Percentiles rank a stretch among this genome's conserved stretches.
Evolutionary conservation across 2,113 vertebrate genomes (phyloP).

Genomic region (Eudyptes chrysolophus): DNA sequence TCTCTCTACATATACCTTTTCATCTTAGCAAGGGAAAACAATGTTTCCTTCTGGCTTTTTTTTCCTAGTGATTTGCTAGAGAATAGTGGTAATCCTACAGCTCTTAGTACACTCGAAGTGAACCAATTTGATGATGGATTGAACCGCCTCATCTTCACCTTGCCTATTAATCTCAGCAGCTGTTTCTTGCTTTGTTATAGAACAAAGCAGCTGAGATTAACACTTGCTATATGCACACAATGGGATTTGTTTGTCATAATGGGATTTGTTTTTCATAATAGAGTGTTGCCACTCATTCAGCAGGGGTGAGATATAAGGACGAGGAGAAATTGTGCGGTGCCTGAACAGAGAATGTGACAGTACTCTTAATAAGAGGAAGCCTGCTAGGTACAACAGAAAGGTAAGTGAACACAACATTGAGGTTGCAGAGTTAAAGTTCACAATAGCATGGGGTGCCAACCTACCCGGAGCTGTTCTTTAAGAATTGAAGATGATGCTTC

Average conservation of each 20-base stretch:
- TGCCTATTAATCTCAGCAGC: not conserved
- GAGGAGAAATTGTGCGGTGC: not conserved
- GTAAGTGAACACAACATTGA: not conserved
- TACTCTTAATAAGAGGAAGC: not conserved
- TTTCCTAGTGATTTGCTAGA: not conserved
- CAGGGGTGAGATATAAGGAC: not conserved
- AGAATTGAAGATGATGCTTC: not conserved
- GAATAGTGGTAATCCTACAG: not conserved
- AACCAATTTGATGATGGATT: not conserved
- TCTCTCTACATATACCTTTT: not conserved
- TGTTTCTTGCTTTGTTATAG: not conserved
- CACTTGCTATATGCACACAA: not conserved
- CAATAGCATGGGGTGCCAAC: not conserved
- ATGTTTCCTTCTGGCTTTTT: not conserved
- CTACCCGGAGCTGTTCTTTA: not conserved
- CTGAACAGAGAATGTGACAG: not conserved
- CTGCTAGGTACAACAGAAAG: not conserved
- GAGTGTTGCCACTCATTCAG: not conserved
- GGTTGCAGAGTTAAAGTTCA: not conserved
- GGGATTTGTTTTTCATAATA: not conserved
- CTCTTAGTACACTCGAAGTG: not conserved
- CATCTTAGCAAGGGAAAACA: not conserved
- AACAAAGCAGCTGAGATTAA: conserved; percentile 12
- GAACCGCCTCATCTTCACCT: not conserved
- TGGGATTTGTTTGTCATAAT: not conserved